Conservation (phyloP, 2,888 invertebrate genomes). For the Eristalis tenax region DNA sequence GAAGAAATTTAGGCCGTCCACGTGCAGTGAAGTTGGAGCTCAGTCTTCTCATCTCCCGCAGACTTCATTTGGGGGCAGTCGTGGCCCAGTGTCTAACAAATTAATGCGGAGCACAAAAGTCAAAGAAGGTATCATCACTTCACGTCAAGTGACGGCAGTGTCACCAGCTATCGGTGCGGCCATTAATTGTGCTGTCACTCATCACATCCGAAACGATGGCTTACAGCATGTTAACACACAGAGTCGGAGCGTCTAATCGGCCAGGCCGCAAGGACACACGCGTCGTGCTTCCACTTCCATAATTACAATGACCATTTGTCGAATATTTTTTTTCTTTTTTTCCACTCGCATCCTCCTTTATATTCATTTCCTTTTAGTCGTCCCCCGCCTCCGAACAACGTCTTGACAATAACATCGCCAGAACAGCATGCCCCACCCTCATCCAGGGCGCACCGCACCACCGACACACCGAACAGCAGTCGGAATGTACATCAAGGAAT, state of each 20-base stretch:
- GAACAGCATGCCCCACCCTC: slow-evolving; percentile 22
- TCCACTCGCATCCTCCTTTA: background rate
- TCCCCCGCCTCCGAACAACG: slow-evolving; percentile 9
- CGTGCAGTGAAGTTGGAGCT: no score
- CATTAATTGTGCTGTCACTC: slow-evolving; percentile 29
- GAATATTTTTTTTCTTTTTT: background rate
- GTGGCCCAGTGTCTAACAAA: background rate
- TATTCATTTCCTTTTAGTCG: background rate
- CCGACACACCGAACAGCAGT: background rate
- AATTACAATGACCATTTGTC: slow-evolving; percentile 39
- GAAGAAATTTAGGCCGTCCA: no score
- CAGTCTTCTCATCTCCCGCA: background rate
- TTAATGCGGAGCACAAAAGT: no score
- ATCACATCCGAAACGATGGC: background rate
- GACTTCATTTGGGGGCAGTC: no score
- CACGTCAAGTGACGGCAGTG: slow-evolving; percentile 22
- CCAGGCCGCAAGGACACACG: background rate
- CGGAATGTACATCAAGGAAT: slow-evolving; percentile 54
- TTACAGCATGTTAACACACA: slow-evolving; percentile 2
- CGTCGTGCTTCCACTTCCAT: background rate
- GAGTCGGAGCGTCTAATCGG: background rate
- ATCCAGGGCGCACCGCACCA: background rate
- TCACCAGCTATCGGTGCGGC: slow-evolving; percentile 3
- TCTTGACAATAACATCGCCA: slow-evolving; percentile 21
- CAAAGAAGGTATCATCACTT: background rate